These are phyloP conservation scores for Ochotona princeps DNA, from an alignment of 2,113 vertebrate species.

Conservation along the genomic window DNA sequence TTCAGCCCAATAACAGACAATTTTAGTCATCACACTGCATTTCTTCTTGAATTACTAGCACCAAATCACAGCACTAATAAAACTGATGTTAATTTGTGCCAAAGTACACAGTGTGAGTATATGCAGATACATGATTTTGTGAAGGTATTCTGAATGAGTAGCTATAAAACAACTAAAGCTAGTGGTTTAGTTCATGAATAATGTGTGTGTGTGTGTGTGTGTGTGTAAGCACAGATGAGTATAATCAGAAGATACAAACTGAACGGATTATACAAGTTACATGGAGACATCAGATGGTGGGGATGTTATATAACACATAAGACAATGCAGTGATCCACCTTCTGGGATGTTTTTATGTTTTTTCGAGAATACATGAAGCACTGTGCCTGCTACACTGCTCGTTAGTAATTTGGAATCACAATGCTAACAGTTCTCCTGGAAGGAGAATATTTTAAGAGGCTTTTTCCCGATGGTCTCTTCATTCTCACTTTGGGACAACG, in stretches of 20 bases:
- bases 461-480: neutral
- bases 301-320: neutral
- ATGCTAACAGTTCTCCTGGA: neutral
- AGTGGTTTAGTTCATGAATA: no score
- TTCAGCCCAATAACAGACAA: slow-evolving; percentile 74
- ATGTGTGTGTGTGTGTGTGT: no score
- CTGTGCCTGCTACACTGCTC: neutral
- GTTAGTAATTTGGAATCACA: neutral
- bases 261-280: neutral
- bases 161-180: neutral
- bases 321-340: neutral
- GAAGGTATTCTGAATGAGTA: slow-evolving; percentile 40
- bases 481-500: neutral
- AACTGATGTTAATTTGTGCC: slow-evolving; percentile 74
- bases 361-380: no score
- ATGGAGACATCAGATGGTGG: neutral
- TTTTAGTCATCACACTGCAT: slow-evolving; percentile 75
- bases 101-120: neutral
- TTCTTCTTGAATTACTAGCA: slow-evolving; percentile 66
- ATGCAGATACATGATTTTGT: neutral
- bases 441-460: neutral
- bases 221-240: neutral
- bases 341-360: neutral
- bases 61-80: slow-evolving; percentile 70
- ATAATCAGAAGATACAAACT: neutral